Conservation (phyloP, 2,113 vertebrate genomes). For the Enhydra lutris region DNA sequence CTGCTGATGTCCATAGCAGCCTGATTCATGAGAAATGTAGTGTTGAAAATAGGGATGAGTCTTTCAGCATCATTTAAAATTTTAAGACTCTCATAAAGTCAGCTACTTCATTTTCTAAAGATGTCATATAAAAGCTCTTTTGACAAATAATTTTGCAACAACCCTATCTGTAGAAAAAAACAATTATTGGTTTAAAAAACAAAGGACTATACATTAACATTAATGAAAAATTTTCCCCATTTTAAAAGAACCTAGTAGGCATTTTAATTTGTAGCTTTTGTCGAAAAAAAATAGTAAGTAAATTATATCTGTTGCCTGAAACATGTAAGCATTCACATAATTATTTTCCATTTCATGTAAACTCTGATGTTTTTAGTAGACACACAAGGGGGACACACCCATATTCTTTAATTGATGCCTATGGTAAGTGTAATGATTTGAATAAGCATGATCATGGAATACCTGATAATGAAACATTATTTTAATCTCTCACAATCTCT, state of each 20-base stretch:
- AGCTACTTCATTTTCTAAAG: neutral
- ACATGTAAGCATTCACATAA: neutral
- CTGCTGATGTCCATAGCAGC: neutral
- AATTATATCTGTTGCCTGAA: neutral
- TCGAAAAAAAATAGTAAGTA: neutral
- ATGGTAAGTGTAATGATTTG: neutral
- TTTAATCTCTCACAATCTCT: neutral
- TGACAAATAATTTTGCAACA: neutral
- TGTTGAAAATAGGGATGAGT: neutral
- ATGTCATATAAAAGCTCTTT: neutral
- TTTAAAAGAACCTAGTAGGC: neutral
- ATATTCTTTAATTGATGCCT: neutral
- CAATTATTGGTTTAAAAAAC: accelerated
- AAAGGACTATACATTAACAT: neutral
- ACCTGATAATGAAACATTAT: neutral
- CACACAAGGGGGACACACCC: neutral
- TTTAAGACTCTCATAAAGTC: neutral
- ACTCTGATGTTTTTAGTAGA: neutral
- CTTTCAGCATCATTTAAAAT: neutral
- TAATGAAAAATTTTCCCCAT: neutral
- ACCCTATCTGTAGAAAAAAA: neutral
- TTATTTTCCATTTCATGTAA: neutral
- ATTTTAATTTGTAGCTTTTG: neutral
- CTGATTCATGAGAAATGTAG: neutral
- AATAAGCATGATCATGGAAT: neutral